phyloP scores from a whole-genome alignment of 2,797 vertebrate genomes.

The Limnodromus scolopaceus region DNA sequence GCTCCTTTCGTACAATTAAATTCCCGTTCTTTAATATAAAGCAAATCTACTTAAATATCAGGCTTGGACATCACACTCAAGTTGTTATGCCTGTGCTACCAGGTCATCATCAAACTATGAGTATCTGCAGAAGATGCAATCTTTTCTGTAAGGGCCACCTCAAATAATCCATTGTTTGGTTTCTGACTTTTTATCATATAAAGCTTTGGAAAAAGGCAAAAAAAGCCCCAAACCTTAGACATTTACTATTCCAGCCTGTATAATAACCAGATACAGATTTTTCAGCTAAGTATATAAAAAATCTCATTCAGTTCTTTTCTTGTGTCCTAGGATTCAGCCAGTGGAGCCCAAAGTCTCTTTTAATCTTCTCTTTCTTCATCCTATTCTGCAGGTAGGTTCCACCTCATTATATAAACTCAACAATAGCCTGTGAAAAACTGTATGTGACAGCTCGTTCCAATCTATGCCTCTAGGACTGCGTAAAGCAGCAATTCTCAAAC shows the following conservation, averaged over 20 bases:
- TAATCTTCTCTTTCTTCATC: neutral
- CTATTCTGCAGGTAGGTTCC: constrained; percentile 22
- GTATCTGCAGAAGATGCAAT: neutral
- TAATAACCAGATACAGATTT: neutral
- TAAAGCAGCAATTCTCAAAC: neutral
- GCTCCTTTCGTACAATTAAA: neutral
- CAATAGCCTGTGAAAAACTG: constrained; percentile 4
- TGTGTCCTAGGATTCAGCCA: neutral
- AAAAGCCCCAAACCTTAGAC: neutral
- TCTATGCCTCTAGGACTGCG: neutral
- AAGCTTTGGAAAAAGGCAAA: neutral
- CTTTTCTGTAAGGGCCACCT: neutral
- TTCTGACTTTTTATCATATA: neutral
- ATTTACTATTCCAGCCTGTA: neutral
- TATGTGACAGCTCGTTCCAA: constrained; percentile 45
- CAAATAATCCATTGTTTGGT: neutral
- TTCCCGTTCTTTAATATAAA: neutral
- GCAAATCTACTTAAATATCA: neutral
- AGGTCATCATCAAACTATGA: neutral
- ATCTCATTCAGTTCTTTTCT: neutral
- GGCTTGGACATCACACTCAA: neutral
- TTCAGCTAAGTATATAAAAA: neutral
- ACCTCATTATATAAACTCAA: constrained; percentile 35
- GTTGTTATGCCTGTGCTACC: neutral
- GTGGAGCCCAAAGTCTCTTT: neutral